These are phyloP conservation scores for Yoshiicerus persimilis DNA, from an alignment of 1,140 invertebrate genomes.

Conservation along the genomic window DNA sequence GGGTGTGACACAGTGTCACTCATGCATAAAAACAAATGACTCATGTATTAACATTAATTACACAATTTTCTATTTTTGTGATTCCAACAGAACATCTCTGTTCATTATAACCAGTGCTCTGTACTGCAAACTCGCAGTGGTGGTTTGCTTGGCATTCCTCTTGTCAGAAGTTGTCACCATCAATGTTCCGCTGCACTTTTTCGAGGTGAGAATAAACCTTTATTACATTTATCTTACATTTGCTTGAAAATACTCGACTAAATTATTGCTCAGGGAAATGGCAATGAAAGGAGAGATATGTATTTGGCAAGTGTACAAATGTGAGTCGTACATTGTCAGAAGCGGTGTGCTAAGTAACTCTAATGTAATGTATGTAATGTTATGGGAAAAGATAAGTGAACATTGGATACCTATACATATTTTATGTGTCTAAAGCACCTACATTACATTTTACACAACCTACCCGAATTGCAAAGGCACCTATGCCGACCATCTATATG, in stretches of 20 bases:
- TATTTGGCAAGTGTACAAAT: background rate
- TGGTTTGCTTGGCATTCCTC: constrained; percentile 87
- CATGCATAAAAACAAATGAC: background rate
- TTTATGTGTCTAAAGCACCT: background rate
- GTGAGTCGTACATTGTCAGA: background rate
- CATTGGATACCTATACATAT: background rate
- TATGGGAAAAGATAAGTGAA: background rate
- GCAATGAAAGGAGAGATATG: background rate
- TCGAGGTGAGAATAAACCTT: constrained; percentile 64
- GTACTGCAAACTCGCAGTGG: constrained; percentile 86
- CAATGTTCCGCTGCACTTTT: constrained; percentile 82
- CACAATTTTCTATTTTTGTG: background rate
- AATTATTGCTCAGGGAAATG: background rate
- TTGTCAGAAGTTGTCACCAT: constrained; percentile 90
- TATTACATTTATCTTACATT: background rate
- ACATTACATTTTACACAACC: background rate
- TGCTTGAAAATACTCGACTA: background rate
- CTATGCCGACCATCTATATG: too few species aligned
- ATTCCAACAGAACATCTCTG: constrained; percentile 74
- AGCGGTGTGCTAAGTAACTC: background rate
- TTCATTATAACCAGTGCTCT: constrained; percentile 94
- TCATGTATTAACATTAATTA: background rate
- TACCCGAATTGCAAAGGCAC: background rate
- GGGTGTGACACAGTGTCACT: background rate
- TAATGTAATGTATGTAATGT: background rate